phyloP scores from a whole-genome alignment of 2,113 vertebrate genomes.

The Alouatta palliata region DNA sequence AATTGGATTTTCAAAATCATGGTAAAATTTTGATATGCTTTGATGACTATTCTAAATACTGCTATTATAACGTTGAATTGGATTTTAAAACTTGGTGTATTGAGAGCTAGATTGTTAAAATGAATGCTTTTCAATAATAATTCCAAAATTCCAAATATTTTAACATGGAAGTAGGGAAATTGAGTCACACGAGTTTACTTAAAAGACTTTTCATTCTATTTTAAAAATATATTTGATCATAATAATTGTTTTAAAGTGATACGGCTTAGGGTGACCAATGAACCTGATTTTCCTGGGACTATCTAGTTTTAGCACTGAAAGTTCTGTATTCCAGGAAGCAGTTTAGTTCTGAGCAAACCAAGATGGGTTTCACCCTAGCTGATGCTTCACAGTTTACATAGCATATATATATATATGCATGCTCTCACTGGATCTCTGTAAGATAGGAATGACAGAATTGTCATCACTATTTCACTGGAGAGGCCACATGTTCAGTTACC shows the following conservation, averaged over 20 bases:
- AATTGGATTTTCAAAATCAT: neutral
- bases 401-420: neutral
- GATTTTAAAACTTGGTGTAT: neutral
- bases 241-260: neutral
- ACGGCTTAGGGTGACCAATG: neutral
- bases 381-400: neutral
- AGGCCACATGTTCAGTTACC: neutral
- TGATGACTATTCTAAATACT: neutral
- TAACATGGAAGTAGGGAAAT: neutral
- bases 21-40: slow-evolving; percentile 13
- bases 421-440: neutral
- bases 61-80: neutral
- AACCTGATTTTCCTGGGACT: neutral
- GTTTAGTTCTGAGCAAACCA: neutral
- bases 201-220: neutral
- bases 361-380: neutral
- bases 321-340: neutral
- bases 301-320: neutral
- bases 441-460: neutral
- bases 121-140: slow-evolving; percentile 18
- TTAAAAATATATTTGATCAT: neutral
- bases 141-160: neutral
- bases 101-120: neutral
- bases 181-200: neutral
- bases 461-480: neutral